Evolutionary conservation across 2,888 invertebrate species (phyloP).

Genomic region (Cacoxenus indagator): DNA sequence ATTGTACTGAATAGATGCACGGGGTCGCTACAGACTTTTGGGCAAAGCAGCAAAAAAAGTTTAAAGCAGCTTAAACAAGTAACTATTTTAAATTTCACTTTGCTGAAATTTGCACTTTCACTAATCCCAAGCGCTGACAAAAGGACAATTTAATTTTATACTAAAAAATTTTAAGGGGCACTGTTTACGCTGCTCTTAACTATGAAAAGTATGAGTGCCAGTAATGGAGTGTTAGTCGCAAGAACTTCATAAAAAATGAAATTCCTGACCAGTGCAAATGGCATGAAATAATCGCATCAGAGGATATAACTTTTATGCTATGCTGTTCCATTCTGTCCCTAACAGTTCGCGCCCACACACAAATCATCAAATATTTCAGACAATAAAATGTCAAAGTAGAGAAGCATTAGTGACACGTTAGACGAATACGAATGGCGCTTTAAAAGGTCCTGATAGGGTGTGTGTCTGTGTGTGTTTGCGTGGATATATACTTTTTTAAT

Average conservation of each 20-base stretch:
- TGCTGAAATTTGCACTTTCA: conserved; percentile 28
- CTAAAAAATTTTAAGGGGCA: neutral
- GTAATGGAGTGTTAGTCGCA: neutral
- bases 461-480: neutral
- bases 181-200: no score
- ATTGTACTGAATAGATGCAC: neutral
- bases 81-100: neutral
- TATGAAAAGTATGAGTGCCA: neutral
- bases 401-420: conserved; percentile 9
- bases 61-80: neutral
- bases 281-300: conserved; percentile 4
- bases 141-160: conserved; percentile 35
- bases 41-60: neutral
- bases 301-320: neutral
- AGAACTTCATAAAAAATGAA: conserved; percentile 7
- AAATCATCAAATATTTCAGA: conserved; percentile 33
- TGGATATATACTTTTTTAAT: conserved; percentile 11
- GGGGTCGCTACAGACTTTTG: neutral
- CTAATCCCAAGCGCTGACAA: conserved; percentile 44
- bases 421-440: neutral
- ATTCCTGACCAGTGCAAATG: conserved; percentile 18
- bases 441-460: neutral
- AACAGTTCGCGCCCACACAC: conserved; percentile 19
- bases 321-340: conserved; percentile 25
- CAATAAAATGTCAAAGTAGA: conserved; percentile 56